phyloP scores from a whole-genome alignment of 2,113 vertebrate genomes.

The Protomyctophum bolini region DNA sequence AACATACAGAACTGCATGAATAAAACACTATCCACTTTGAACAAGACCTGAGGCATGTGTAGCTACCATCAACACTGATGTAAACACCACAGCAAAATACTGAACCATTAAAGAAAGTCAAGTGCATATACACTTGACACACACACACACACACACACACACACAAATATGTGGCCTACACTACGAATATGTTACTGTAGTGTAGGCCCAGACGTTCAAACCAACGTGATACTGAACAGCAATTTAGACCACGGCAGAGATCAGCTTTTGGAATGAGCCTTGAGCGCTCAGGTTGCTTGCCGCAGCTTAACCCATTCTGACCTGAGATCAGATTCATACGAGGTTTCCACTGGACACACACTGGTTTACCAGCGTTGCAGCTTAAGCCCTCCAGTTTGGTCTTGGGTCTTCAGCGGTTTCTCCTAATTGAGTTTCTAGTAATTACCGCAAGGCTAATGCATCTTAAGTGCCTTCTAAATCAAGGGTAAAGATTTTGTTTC shows the following conservation, averaged over 20 bases:
- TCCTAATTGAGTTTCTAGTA: slow-evolving; percentile 81
- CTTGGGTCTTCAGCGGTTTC: slow-evolving; percentile 70
- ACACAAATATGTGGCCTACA: not conserved
- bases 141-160: slow-evolving; percentile 6
- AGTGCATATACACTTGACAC: slow-evolving; percentile 8
- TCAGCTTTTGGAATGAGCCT: slow-evolving; percentile 44
- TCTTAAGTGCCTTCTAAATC: slow-evolving; percentile 80
- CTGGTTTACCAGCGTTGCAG: slow-evolving; percentile 70
- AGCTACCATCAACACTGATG: slow-evolving; percentile 29
- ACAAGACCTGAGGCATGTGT: slow-evolving; percentile 17
- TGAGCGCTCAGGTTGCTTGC: slow-evolving; percentile 54
- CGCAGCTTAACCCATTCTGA: too few relatives aligned
- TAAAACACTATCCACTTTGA: slow-evolving; percentile 45
- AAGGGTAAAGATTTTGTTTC: slow-evolving; percentile 78
- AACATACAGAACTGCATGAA: slow-evolving; percentile 49
- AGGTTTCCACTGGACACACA: too few relatives aligned
- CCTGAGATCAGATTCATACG: too few relatives aligned
- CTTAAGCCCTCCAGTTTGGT: slow-evolving; percentile 75
- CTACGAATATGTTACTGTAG: slow-evolving; percentile 44
- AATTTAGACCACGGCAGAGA: slow-evolving; percentile 44
- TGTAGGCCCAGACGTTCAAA: slow-evolving; percentile 29
- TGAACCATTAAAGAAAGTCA: slow-evolving; percentile 16
- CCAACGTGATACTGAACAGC: slow-evolving; percentile 55
- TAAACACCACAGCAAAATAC: slow-evolving; percentile 35
- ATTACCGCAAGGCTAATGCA: slow-evolving; percentile 79